A percentile compares a stretch with the other conserved stretches of the same genome.
Conservation (phyloP, 2,797 vertebrate genomes). For the Neopelma chrysocephalum region DNA sequence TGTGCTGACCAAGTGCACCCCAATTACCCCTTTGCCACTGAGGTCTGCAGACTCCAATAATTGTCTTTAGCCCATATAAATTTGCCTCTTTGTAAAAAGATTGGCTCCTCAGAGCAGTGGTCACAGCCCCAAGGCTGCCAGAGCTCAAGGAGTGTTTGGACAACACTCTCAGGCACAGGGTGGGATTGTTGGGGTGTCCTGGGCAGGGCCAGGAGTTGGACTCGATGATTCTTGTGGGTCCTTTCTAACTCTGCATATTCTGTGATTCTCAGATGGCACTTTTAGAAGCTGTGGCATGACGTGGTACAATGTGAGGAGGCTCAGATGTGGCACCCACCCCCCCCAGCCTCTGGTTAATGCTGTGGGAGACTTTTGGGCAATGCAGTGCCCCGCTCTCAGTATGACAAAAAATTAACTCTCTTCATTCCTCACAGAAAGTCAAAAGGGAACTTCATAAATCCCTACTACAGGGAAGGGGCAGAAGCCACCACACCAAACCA, state of each 20-base stretch:
- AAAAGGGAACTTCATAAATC: neutral
- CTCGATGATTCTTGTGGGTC: neutral
- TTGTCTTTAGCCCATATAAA: rapidly evolving
- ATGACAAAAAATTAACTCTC: rapidly evolving
- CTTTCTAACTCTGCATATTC: neutral
- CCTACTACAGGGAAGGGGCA: neutral
- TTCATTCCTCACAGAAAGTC: neutral
- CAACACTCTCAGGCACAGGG: rapidly evolving
- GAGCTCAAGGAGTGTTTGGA: rapidly evolving
- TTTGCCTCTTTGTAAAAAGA: neutral
- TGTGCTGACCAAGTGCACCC: neutral
- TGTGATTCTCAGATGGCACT: neutral
- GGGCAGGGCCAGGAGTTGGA: neutral
- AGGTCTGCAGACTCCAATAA: neutral
- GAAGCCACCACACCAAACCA: neutral
- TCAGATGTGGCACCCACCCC: rapidly evolving
- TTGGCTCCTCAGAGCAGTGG: neutral
- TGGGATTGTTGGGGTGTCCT: neutral
- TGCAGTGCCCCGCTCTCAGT: rapidly evolving
- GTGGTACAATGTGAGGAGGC: rapidly evolving
- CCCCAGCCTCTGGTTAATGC: neutral
- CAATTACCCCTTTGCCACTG: rapidly evolving
- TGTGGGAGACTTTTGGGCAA: neutral
- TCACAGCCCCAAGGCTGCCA: rapidly evolving
- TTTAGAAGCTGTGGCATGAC: neutral